phyloP scores from a whole-genome alignment of 2,797 vertebrate genomes.

The Amblyopsis hoosieri region DNA sequence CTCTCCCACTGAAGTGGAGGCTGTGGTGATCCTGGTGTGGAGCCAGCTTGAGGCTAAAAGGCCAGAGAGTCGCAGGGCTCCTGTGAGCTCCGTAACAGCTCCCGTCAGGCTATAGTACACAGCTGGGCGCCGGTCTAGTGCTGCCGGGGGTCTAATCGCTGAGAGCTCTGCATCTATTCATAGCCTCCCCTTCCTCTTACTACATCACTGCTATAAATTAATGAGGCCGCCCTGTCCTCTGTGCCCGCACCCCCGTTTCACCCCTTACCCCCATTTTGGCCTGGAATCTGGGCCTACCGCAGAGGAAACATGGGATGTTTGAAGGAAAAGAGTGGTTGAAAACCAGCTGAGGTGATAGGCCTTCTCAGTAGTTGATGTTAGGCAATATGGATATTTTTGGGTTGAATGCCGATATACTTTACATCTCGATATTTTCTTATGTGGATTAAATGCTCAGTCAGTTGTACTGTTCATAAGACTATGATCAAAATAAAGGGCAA shows the following conservation, averaged over 20 bases:
- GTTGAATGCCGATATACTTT: no score
- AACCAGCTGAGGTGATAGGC: no score
- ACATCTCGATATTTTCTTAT: no score
- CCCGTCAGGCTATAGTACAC: slow-evolving; percentile 20
- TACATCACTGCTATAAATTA: slow-evolving; percentile 58
- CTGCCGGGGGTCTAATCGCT: slow-evolving; percentile 27
- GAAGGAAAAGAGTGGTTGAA: slow-evolving; percentile 55
- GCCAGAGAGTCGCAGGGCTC: slow-evolving; percentile 12
- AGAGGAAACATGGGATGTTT: slow-evolving; percentile 37
- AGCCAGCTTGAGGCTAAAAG: not conserved
- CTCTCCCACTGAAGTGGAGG: not conserved
- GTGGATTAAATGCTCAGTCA: no score
- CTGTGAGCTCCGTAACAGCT: not conserved
- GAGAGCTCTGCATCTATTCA: slow-evolving; percentile 56
- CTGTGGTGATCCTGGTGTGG: not conserved
- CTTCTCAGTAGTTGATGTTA: no score
- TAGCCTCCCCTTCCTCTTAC: slow-evolving; percentile 35
- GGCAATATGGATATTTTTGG: no score
- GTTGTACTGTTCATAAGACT: no score
- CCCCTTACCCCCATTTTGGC: slow-evolving; percentile 19
- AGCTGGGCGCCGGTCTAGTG: slow-evolving; percentile 27
- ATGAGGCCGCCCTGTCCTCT: slow-evolving; percentile 40
- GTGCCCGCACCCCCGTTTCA: slow-evolving; percentile 11
- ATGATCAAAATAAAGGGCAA: no score
- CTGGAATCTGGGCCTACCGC: slow-evolving; percentile 15